These are phyloP conservation scores for Zaprionus ghesquierei DNA, from an alignment of 1,140 invertebrate species.

Conservation along the genomic window DNA sequence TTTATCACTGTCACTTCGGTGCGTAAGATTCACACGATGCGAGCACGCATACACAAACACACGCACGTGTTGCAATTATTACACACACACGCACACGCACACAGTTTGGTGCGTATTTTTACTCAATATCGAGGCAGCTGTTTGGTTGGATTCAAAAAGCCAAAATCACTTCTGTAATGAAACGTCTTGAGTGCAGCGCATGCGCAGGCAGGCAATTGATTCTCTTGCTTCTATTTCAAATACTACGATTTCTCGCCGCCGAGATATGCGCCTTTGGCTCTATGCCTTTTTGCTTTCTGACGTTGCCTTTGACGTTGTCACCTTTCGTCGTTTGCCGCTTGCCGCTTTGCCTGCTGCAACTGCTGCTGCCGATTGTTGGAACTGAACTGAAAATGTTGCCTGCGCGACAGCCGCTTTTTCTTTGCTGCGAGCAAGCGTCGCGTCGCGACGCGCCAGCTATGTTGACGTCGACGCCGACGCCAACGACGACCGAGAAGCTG, in stretches of 20 bases:
- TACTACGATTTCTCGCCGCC: slow-evolving; percentile 36
- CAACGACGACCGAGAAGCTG: neutral
- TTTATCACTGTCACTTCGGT: slow-evolving; percentile 18
- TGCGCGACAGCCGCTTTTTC: slow-evolving; percentile 65
- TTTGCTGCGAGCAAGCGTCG: slow-evolving; percentile 49
- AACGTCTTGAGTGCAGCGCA: slow-evolving; percentile 47
- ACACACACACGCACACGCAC: neutral
- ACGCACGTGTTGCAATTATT: neutral
- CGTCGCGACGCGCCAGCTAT: slow-evolving; percentile 18
- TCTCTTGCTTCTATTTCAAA: slow-evolving; percentile 30
- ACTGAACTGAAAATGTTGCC: slow-evolving; percentile 72
- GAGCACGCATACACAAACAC: slow-evolving; percentile 3
- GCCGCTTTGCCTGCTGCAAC: slow-evolving; percentile 14
- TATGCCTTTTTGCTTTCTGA: slow-evolving; percentile 19
- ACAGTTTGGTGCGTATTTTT: neutral
- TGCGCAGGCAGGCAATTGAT: slow-evolving; percentile 58
- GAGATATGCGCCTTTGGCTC: slow-evolving; percentile 28
- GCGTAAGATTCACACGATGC: slow-evolving; percentile 4
- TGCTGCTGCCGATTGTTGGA: slow-evolving; percentile 64
- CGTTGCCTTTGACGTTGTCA: neutral
- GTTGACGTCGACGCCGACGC: slow-evolving; percentile 12
- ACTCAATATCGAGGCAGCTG: slow-evolving; percentile 3
- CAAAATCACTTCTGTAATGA: slow-evolving; percentile 16
- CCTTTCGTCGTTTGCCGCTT: slow-evolving; percentile 1
- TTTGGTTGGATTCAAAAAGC: slow-evolving; percentile 3